phyloP scores from a whole-genome alignment of 2,113 vertebrate genomes.

The Gracilinanus agilis region DNA sequence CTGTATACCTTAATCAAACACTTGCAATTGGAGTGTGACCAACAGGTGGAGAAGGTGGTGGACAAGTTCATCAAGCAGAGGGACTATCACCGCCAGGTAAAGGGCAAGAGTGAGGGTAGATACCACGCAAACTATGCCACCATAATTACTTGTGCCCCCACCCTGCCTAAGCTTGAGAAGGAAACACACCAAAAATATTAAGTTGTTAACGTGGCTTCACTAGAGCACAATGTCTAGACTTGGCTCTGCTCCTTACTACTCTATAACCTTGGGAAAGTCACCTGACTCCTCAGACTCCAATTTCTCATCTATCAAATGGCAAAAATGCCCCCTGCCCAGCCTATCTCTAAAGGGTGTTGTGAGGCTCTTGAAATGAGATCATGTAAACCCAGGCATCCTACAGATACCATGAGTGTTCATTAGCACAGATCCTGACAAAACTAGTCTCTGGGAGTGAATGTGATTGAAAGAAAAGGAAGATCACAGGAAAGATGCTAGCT shows the following conservation, averaged over 20 bases:
- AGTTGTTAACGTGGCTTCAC: not conserved
- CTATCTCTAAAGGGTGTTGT: not conserved
- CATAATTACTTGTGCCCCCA: no score
- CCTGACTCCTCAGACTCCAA: not conserved
- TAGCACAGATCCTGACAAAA: not conserved
- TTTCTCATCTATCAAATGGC: not conserved
- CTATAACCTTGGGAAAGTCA: not conserved
- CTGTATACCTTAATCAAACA: constrained; percentile 95
- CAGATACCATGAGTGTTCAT: not conserved
- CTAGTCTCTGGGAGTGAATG: not conserved
- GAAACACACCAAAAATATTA: not conserved
- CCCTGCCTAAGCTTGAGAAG: not conserved
- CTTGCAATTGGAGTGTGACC: constrained; percentile 96
- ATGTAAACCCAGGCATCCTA: not conserved
- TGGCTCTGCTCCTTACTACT: not conserved
- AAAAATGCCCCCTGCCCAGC: not conserved
- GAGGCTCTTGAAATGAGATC: not conserved
- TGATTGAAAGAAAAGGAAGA: not conserved
- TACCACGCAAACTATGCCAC: not conserved
- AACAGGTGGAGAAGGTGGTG: constrained; percentile 94
- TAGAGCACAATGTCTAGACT: not conserved
- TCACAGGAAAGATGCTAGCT: not conserved
- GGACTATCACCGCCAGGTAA: constrained; percentile 95
- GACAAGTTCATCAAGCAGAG: constrained; percentile 96
- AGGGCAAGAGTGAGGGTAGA: not conserved